These are phyloP conservation scores for Tupaia chinensis DNA, from an alignment of 2,113 vertebrate species.

Conservation along the genomic window DNA sequence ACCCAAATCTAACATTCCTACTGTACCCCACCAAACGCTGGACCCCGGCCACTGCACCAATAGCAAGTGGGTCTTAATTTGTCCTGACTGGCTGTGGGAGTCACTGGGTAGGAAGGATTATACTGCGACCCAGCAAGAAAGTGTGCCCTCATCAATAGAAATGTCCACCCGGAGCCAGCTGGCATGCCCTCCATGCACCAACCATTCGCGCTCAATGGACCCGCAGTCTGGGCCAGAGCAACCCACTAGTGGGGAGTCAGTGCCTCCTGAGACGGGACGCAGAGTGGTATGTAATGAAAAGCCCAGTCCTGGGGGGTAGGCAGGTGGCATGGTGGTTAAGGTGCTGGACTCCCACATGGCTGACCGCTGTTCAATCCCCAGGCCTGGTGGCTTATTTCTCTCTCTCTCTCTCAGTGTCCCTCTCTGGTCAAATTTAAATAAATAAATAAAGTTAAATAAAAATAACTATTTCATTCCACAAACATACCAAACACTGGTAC, in stretches of 20 bases:
- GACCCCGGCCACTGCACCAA: neutral
- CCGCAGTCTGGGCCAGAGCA: neutral
- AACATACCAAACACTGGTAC: neutral
- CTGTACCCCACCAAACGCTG: fast-evolving
- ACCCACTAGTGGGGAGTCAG: neutral
- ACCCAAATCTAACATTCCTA: no score
- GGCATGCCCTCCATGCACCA: neutral
- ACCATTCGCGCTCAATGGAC: no score
- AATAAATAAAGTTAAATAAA: neutral
- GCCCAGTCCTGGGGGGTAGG: neutral
- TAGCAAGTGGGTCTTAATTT: neutral
- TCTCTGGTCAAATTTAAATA: no score
- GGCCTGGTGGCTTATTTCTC: no score
- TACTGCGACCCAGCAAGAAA: neutral
- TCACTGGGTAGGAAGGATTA: neutral
- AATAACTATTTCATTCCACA: neutral
- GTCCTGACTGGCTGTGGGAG: neutral
- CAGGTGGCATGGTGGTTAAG: no score
- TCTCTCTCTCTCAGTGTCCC: no score
- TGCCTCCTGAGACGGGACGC: neutral
- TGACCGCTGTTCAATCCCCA: no score
- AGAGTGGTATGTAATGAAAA: neutral
- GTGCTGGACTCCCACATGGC: no score
- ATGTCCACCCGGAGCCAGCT: neutral
- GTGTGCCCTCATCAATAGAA: neutral